Conservation (phyloP, 2,113 vertebrate genomes). For the Clarias magur region DNA sequence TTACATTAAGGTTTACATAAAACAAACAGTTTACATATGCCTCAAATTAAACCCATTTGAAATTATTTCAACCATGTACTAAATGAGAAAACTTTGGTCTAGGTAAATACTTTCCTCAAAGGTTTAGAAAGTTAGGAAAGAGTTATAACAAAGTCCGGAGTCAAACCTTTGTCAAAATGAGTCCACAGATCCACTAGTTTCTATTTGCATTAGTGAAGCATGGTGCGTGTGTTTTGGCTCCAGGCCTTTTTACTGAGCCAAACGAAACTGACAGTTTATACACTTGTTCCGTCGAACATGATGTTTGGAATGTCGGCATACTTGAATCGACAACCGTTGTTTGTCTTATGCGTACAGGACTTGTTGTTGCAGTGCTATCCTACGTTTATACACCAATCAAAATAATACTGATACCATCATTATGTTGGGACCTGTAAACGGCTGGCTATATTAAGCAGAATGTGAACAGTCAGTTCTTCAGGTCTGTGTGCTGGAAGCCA, state of each 20-base stretch:
- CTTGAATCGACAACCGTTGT: neutral
- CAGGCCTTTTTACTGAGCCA: slow-evolving; percentile 22
- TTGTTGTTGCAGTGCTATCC: neutral
- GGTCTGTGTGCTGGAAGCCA: no score
- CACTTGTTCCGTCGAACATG: slow-evolving; percentile 12
- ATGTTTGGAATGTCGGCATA: neutral
- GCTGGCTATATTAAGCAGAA: no score
- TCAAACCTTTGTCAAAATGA: neutral
- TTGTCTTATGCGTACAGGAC: neutral
- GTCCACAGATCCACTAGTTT: neutral
- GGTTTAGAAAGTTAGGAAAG: neutral
- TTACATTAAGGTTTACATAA: neutral
- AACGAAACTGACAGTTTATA: slow-evolving; percentile 13
- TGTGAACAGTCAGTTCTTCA: no score
- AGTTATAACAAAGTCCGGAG: neutral
- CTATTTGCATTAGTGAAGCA: slow-evolving; percentile 10
- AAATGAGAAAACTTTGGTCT: neutral
- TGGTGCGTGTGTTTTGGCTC: neutral
- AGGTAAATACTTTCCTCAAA: neutral
- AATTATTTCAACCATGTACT: neutral
- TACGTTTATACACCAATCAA: neutral
- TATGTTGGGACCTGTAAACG: no score
- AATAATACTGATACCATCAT: no score
- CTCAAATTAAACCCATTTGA: neutral
- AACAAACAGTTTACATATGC: neutral